phyloP scores from a whole-genome alignment of 1,140 invertebrate species.

The Hypsibius dujardini region DNA sequence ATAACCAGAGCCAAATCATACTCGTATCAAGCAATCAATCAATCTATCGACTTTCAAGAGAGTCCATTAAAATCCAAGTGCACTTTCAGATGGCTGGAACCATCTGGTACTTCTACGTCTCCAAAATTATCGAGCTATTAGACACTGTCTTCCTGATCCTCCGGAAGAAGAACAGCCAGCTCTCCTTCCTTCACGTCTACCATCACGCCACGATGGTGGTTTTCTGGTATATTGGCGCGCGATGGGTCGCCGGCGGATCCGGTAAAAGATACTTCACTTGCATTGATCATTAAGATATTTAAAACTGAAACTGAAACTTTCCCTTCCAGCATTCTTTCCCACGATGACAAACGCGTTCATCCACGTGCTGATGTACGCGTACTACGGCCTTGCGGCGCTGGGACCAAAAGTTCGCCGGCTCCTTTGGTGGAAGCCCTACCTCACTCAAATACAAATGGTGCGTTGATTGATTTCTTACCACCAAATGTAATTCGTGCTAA shows the following conservation, averaged over 20 bases:
- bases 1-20: constrained; percentile 21
- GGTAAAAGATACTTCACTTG: constrained; percentile 39
- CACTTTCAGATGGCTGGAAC: constrained; percentile 61
- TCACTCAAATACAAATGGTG: constrained; percentile 43
- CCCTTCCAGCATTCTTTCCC: constrained; percentile 51
- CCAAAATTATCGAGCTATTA: constrained; percentile 76
- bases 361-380: constrained; percentile 80
- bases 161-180: constrained; percentile 64
- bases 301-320: constrained; percentile 19
- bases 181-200: constrained; percentile 75
- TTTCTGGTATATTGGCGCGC: constrained; percentile 86
- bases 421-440: constrained; percentile 84
- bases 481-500: background rate
- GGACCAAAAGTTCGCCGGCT: constrained; percentile 58
- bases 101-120: constrained; percentile 92
- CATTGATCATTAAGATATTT: constrained; percentile 8
- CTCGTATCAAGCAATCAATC: background rate
- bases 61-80: constrained; percentile 20
- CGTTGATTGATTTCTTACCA: background rate
- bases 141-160: constrained; percentile 81
- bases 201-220: constrained; percentile 80
- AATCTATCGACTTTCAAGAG: background rate
- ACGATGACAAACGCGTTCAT: constrained; percentile 76
- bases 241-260: constrained; percentile 85
- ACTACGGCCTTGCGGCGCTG: constrained; percentile 65